These are phyloP conservation scores for Mechanitis mazaeus DNA, from an alignment of 2,888 invertebrate genomes.

Conservation along the genomic window DNA sequence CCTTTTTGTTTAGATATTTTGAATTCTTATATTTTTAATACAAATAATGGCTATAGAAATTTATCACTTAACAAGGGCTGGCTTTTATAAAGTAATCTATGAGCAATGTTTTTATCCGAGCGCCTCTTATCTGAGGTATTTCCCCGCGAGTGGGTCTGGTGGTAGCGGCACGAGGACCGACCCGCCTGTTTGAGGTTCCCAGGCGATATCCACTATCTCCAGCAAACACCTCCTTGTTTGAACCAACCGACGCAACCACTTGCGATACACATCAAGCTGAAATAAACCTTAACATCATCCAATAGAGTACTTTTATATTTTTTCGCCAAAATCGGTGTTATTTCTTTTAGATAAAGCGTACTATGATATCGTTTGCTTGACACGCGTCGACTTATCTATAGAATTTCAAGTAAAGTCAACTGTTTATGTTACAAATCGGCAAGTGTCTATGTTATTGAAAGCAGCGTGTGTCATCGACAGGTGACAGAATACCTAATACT, in stretches of 20 bases:
- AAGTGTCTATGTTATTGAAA: conserved; percentile 50
- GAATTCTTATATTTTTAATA: no score
- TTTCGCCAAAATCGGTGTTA: conserved; percentile 21
- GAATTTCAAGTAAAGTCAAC: conserved; percentile 66
- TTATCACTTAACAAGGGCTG: neutral
- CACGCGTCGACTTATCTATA: conserved; percentile 67
- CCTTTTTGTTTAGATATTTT: no score
- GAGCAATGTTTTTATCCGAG: conserved; percentile 10
- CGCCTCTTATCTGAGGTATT: conserved; percentile 35
- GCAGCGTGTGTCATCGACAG: conserved; percentile 8
- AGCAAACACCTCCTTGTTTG: conserved; percentile 73
- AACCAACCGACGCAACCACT: conserved; percentile 54
- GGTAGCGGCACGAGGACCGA: conserved; percentile 55
- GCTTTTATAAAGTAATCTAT: conserved; percentile 3
- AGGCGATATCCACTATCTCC: conserved; percentile 73
- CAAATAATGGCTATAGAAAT: neutral
- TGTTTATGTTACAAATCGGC: conserved; percentile 59
- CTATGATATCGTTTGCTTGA: conserved; percentile 40
- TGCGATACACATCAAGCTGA: conserved; percentile 9
- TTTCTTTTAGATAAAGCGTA: conserved; percentile 30
- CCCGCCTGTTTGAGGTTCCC: conserved; percentile 72
- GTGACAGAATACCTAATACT: conserved; percentile 18
- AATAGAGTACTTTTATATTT: conserved; percentile 11
- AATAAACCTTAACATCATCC: conserved; percentile 21
- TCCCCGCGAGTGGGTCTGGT: conserved; percentile 46